Percentiles rank a stretch among this genome's conserved stretches.
Evolutionary conservation across 2,888 invertebrate species (phyloP).

Genomic region (Chrysopilus asiliformis): DNA sequence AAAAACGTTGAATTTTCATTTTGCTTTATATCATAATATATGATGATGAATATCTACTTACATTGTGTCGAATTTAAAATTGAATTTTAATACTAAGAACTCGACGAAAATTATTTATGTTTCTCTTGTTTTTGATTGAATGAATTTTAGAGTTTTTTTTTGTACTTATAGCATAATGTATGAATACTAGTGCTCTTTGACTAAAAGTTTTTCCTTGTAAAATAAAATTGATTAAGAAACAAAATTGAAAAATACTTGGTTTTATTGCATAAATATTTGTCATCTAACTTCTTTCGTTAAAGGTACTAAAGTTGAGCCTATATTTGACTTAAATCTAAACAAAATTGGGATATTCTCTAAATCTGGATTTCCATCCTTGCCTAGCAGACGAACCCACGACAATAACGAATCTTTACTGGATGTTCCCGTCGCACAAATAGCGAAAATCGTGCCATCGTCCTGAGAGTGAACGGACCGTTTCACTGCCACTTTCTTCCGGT

Average conservation of each 20-base stretch:
- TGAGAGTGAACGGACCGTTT: conserved; percentile 76
- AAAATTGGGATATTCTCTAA: conserved; percentile 67
- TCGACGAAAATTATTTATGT: too few relatives aligned
- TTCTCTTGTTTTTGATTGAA: too few relatives aligned
- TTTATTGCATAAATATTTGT: background rate
- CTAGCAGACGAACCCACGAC: conserved; percentile 79
- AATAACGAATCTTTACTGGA: conserved; percentile 80
- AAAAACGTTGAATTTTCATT: too few relatives aligned
- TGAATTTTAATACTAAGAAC: too few relatives aligned
- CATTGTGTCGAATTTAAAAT: too few relatives aligned
- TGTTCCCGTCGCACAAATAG: conserved; percentile 81
- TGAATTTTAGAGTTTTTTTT: too few relatives aligned
- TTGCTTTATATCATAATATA: too few relatives aligned
- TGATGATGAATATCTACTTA: too few relatives aligned
- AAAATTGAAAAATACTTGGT: too few relatives aligned
- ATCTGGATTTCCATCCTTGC: conserved; percentile 58
- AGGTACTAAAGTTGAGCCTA: conserved; percentile 14
- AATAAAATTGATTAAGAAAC: background rate
- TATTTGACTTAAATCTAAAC: conserved; percentile 60
- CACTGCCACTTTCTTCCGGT: conserved; percentile 34
- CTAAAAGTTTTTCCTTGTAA: background rate
- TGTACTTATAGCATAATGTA: background rate
- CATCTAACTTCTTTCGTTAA: conserved; percentile 8
- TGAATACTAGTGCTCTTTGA: background rate
- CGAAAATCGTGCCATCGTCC: conserved; percentile 78